Percentiles rank a stretch among this genome's conserved stretches.
Conservation (phyloP, 2,797 vertebrate species). For the Characodon lateralis region DNA sequence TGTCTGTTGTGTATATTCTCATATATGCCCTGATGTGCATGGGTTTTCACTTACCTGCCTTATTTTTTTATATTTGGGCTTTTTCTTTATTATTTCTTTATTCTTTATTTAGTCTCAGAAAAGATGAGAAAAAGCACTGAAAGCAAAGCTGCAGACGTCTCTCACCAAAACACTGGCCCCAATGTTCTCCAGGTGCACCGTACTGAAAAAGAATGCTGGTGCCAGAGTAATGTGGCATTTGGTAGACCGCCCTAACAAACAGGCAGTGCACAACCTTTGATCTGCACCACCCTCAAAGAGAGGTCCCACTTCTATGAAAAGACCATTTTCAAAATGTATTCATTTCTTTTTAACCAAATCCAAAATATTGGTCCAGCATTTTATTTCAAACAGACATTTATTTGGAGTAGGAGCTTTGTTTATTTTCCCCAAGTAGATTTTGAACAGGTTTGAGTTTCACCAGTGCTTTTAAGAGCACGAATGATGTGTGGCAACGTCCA, state of each 20-base stretch:
- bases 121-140: constrained; percentile 62
- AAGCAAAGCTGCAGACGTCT: constrained; percentile 64
- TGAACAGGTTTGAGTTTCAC: constrained; percentile 73
- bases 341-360: constrained; percentile 55
- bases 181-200: constrained; percentile 87
- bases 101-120: constrained; percentile 21
- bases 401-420: constrained; percentile 67
- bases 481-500: constrained; percentile 48
- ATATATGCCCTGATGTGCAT: background rate
- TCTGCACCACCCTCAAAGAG: constrained; percentile 72
- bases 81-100: too few species aligned
- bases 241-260: constrained; percentile 83
- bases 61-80: constrained; percentile 28
- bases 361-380: constrained; percentile 59
- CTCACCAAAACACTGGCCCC: constrained; percentile 74
- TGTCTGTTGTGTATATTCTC: constrained; percentile 9
- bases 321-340: constrained; percentile 64
- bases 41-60: constrained; percentile 20
- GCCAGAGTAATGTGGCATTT: constrained; percentile 76
- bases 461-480: constrained; percentile 65
- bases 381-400: constrained; percentile 71
- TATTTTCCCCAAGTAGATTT: constrained; percentile 74
- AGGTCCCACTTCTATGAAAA: constrained; percentile 60
- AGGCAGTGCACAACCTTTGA: constrained; percentile 81
- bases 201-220: constrained; percentile 66